These are phyloP conservation scores for Xestia c-nigrum DNA, from an alignment of 2,888 invertebrate species.

Conservation along the genomic window DNA sequence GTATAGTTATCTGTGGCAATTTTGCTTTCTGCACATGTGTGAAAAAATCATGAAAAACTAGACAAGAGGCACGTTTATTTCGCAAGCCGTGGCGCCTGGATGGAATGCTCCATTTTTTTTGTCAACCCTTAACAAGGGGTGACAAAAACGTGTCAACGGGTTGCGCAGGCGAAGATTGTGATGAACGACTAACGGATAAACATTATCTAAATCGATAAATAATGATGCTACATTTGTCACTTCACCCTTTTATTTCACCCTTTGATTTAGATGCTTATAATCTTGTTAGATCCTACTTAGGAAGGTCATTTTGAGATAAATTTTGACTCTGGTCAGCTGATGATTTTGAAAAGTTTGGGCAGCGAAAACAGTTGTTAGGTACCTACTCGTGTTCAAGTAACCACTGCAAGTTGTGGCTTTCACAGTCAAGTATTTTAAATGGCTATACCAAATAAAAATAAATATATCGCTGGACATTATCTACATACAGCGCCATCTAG, in stretches of 20 bases:
- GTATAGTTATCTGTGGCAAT: no score
- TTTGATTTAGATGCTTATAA: constrained; percentile 36
- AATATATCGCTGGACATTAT: no score
- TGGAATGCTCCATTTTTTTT: constrained; percentile 42
- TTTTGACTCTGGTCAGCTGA: background rate
- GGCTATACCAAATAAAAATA: no score
- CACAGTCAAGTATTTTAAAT: background rate
- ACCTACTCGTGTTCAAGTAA: background rate
- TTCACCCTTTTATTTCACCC: constrained; percentile 46
- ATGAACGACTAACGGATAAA: constrained; percentile 71
- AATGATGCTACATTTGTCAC: constrained; percentile 83
- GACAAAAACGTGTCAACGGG: constrained; percentile 76
- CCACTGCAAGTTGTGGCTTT: background rate
- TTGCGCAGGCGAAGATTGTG: constrained; percentile 62
- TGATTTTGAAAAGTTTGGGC: background rate
- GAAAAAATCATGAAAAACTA: no score
- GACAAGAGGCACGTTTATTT: constrained; percentile 5
- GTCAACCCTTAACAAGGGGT: constrained; percentile 49
- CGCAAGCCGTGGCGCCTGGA: constrained; percentile 18
- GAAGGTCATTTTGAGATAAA: background rate
- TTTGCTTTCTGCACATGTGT: no score
- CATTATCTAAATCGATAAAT: constrained; percentile 86
- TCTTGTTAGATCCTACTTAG: background rate
- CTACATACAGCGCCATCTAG: no score
- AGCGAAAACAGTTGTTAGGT: background rate